Base-by-base conservation (phyloP, 2,888 invertebrate genomes). In the Lithophane semibrunnea region DNA sequence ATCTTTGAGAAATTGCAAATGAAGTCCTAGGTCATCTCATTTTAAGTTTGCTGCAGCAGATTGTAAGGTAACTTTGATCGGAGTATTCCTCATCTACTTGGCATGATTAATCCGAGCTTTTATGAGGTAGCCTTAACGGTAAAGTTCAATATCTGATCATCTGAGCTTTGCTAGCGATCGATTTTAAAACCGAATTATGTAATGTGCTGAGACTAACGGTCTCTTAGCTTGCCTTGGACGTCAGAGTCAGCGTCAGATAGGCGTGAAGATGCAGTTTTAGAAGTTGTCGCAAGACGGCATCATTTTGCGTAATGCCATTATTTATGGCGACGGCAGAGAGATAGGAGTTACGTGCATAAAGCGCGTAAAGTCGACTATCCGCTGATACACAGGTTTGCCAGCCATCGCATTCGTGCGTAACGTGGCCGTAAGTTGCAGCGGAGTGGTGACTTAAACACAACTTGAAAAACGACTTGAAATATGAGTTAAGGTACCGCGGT, bases 81-180 rank as follows among this genome's bases (percentile, higher is more conserved):
- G 21, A 80, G 13, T n/a, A 80, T 79, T 69, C 58, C n/a, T 60
- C 18, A 60, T 61, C n/a, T 52, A 47, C n/a, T 77, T 21, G 29
- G 13, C 13, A 37, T 71, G 18, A 44, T 80, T 80, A 52, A 80
- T 58, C 58, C 29, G 9, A 29, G 16, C 44, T 54, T 9, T 56
- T 16, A 4, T n/a, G n/a, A n/a, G n/a, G n/a, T 24, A 21, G 21
- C 47, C 47, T 47, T 77, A 37, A 21, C 16, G 9, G 21, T 42
- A 49, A 24, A 79, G 13, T 58, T 79, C 4, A 29, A 47, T 56
- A 78, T 63, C 29, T 47, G 21, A 60, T 49, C 29, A 52, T 61
- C 21, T 29, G 37, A 78, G 54, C 12, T 56, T 75, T 58, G n/a
- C 18, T 42, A 8, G 13, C 13, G 24, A 58, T 18, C 8, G 29